phyloP scores from a whole-genome alignment of 2,888 invertebrate species.

The Eudemis profundana region DNA sequence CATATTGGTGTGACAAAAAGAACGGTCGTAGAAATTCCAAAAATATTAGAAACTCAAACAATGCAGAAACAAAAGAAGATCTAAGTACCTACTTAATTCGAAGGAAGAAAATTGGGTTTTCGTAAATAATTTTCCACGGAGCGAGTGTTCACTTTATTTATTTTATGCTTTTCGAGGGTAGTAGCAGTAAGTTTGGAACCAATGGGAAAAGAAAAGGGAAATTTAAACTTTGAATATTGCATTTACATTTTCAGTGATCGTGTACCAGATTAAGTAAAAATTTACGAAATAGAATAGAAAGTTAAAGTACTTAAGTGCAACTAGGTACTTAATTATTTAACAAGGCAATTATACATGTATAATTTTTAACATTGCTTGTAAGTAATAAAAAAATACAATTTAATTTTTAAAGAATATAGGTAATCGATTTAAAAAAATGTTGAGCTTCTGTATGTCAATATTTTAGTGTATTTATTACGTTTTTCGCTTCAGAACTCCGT shows the following conservation, averaged over 20 bases:
- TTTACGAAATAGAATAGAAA: background rate
- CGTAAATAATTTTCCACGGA: constrained; percentile 28
- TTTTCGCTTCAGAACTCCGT: too few species aligned
- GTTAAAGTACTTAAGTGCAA: too few species aligned
- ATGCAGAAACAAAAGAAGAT: constrained; percentile 10
- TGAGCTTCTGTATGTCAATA: too few species aligned
- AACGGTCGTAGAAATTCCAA: background rate
- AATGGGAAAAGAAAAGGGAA: constrained; percentile 15
- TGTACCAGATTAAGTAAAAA: background rate
- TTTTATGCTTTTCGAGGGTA: constrained; percentile 10
- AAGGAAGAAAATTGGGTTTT: constrained; percentile 32
- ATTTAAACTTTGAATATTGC: constrained; percentile 17
- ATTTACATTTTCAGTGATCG: constrained; percentile 6
- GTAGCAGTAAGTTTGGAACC: constrained; percentile 32
- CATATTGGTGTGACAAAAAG: too few species aligned
- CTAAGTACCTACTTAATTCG: constrained; percentile 21
- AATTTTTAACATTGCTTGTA: too few species aligned
- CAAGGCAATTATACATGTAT: too few species aligned
- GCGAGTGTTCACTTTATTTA: constrained; percentile 32
- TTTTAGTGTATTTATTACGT: too few species aligned
- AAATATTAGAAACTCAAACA: constrained; percentile 6
- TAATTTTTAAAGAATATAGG: too few species aligned
- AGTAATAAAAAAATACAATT: too few species aligned
- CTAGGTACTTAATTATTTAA: too few species aligned
- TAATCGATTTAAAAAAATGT: too few species aligned